Evolutionary conservation across 2,797 vertebrate species (phyloP).

Genomic region (Bradypus variegatus): DNA sequence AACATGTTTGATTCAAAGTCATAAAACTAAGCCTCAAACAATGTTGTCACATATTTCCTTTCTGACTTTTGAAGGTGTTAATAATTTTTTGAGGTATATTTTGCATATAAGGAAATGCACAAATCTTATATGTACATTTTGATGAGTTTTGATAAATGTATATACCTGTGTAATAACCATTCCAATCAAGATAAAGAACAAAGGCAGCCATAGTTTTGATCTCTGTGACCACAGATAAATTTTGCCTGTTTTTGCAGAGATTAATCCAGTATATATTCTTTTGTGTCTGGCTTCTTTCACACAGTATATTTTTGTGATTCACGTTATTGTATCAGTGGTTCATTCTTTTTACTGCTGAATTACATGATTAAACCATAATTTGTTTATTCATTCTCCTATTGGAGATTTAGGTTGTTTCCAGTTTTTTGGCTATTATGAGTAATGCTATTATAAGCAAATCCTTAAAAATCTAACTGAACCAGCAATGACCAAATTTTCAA

Average conservation of each 20-base stretch:
- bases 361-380: neutral
- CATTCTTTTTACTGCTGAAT: constrained; percentile 6
- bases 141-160: neutral
- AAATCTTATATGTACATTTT: neutral
- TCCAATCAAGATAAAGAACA: neutral
- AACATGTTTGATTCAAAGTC: constrained; percentile 16
- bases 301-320: neutral
- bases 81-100: neutral
- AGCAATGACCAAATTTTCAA: neutral
- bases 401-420: neutral
- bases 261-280: neutral
- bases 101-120: neutral
- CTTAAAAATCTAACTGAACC: neutral
- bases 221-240: neutral
- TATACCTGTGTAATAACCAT: neutral
- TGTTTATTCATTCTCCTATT: constrained; percentile 7
- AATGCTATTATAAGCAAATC: constrained; percentile 15
- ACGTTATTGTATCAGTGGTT: neutral
- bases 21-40: constrained; percentile 19
- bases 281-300: neutral
- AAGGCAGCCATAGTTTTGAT: neutral
- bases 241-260: neutral
- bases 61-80: neutral
- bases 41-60: neutral
- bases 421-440: constrained; percentile 15